Evolutionary conservation across 1,140 invertebrate genomes (phyloP), one percentile per base, ranked within the genome.

Genomic region (Camponotus pennsylvanicus): DNA sequence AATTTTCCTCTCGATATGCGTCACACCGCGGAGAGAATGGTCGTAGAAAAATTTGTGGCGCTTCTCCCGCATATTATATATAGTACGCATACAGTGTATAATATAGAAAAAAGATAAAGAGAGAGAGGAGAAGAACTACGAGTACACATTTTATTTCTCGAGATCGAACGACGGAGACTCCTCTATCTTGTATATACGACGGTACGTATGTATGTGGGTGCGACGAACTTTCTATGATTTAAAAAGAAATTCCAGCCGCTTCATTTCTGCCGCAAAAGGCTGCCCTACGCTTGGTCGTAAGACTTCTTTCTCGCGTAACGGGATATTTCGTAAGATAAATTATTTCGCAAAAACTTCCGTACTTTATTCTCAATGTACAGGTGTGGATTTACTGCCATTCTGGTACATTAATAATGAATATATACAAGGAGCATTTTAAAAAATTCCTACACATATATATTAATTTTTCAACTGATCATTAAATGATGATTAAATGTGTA

Each of bases 311-410:
- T 61, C 55, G 13, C 49, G 40, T 70, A 80, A 32, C 15, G 7
- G 27, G 57, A 59, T 82, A 82, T 82, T 73, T 73, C 69, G 42
- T 21, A 69, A 61, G 18, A 83, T 83, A 83, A 83, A 83, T 82
- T 59, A 82, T 73, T 61, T 83, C 69, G 69, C n/a, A 13, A 34
- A 40, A 8, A 34, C 18, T 11, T 37, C 32, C 4, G 8, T 13
- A 27, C 55, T 75, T 61, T 61, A 61, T 32, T 61, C 52, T 59
- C 45, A 18, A 32, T 61, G 7, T 59, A 7, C 4, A 63, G 61
- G 27, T 49, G 61, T 18, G 27, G 18, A 71, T 82, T 82, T 71
- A 82, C 45, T 9, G 21, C 27, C 67, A 9, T 34, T 3, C 3
- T 32, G 3, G n/a, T 79, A 2, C 45, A 55, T 55, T 40, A 55